Conservation (phyloP, 2,797 vertebrate genomes). For the Sandelia bainsii region DNA sequence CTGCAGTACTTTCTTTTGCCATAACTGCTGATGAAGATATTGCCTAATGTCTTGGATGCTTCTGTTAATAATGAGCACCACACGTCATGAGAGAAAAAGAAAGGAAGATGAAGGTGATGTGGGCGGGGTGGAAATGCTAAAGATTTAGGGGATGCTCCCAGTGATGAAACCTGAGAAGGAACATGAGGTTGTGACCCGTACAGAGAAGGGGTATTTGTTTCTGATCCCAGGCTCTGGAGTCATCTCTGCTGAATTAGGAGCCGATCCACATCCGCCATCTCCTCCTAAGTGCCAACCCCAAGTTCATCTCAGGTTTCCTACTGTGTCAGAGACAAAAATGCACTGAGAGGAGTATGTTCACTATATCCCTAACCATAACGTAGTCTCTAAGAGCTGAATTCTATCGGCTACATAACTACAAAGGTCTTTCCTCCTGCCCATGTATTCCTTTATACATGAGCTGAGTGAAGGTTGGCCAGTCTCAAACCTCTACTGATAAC, state of each 20-base stretch:
- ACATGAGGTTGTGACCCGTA: background rate
- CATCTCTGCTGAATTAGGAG: background rate
- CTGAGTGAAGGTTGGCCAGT: background rate
- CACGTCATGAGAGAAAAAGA: background rate
- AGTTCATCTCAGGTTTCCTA: slow-evolving; percentile 17
- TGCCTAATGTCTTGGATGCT: slow-evolving; percentile 27
- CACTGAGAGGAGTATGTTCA: background rate
- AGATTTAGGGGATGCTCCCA: background rate
- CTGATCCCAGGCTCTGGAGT: background rate
- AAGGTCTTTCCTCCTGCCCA: background rate
- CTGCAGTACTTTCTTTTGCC: background rate
- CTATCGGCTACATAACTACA: no score
- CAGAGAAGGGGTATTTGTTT: background rate
- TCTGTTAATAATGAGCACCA: slow-evolving; percentile 23
- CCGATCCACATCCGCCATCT: background rate
- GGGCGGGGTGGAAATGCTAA: background rate
- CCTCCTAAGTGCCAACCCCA: slow-evolving; percentile 33
- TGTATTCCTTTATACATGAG: background rate
- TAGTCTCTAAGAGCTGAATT: slow-evolving; percentile 1
- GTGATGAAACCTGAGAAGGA: background rate
- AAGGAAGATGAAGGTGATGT: background rate
- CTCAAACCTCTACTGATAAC: no score
- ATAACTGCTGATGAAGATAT: slow-evolving; percentile 17
- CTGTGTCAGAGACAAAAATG: background rate
- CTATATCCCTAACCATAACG: background rate